Evolutionary conservation across 2,113 vertebrate genomes (phyloP).

Genomic region (Oncorhynchus mykiss): DNA sequence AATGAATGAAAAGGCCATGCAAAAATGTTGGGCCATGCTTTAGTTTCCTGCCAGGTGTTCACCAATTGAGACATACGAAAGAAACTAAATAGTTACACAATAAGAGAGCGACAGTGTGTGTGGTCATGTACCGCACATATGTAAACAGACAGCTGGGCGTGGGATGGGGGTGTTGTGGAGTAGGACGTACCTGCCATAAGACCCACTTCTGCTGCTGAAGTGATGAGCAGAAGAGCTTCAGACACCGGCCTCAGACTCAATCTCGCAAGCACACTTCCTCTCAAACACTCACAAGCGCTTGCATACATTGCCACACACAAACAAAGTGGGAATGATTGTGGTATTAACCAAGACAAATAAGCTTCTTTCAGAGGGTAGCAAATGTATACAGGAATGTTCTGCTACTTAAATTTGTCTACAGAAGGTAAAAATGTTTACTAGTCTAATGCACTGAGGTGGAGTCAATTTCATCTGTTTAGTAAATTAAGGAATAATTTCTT

Average conservation of each 20-base stretch:
- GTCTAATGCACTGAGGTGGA: too few relatives aligned
- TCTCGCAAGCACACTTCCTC: not conserved
- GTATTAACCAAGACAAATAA: too few relatives aligned
- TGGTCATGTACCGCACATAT: not conserved
- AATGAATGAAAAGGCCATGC: constrained; percentile 13
- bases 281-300: not conserved
- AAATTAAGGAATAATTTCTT: too few relatives aligned
- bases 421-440: too few relatives aligned
- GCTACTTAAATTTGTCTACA: too few relatives aligned
- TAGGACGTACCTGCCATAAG: constrained; percentile 49
- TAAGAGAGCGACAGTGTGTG: not conserved
- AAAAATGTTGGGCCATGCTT: constrained; percentile 34
- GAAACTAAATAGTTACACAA: not conserved
- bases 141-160: constrained; percentile 7
- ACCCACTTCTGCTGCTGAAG: constrained; percentile 53
- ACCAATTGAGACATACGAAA: not conserved
- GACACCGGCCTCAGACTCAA: constrained; percentile 12
- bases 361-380: too few relatives aligned
- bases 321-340: too few relatives aligned
- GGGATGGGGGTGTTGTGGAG: constrained; percentile 16
- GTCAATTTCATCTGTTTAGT: too few relatives aligned
- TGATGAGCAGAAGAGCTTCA: constrained; percentile 42
- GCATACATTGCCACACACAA: not conserved
- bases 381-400: too few relatives aligned
- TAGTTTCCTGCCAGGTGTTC: not conserved